Evolutionary conservation across 2,888 invertebrate species (phyloP).

Genomic region (Imbricaverruca yamaguchii): DNA sequence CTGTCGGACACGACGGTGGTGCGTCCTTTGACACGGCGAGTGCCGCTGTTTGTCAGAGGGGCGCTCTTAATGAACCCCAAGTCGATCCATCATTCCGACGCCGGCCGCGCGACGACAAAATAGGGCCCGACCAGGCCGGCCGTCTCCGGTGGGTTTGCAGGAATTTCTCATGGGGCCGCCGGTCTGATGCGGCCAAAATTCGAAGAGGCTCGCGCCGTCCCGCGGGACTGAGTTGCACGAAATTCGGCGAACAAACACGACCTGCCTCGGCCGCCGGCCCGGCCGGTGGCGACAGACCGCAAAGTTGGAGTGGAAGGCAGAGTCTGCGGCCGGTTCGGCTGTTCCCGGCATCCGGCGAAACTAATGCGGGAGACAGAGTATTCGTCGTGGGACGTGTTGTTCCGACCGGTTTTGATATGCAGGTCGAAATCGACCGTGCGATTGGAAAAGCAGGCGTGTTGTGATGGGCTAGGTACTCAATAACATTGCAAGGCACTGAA

Average conservation of each 20-base stretch:
- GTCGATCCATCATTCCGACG: neutral
- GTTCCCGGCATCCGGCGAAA: no score
- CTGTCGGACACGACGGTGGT: no score
- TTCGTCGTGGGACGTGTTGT: no score
- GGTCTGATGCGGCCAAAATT: neutral
- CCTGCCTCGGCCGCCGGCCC: neutral
- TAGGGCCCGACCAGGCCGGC: neutral
- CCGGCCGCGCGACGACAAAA: neutral
- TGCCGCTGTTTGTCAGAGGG: neutral
- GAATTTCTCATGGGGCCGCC: constrained; percentile 10
- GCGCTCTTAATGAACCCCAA: neutral
- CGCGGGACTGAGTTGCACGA: neutral
- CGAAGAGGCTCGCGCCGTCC: neutral
- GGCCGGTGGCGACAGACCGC: no score
- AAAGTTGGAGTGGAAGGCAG: neutral
- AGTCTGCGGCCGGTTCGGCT: neutral
- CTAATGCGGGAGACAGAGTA: no score
- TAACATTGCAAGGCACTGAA: no score
- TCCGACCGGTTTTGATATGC: no score
- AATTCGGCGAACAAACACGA: neutral
- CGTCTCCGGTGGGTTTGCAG: neutral
- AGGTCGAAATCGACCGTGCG: no score
- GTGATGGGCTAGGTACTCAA: no score
- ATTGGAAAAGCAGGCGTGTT: no score
- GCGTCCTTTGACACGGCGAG: neutral